These are phyloP conservation scores for Chrysocyon brachyurus DNA, from an alignment of 2,797 vertebrate species.

Conservation along the genomic window DNA sequence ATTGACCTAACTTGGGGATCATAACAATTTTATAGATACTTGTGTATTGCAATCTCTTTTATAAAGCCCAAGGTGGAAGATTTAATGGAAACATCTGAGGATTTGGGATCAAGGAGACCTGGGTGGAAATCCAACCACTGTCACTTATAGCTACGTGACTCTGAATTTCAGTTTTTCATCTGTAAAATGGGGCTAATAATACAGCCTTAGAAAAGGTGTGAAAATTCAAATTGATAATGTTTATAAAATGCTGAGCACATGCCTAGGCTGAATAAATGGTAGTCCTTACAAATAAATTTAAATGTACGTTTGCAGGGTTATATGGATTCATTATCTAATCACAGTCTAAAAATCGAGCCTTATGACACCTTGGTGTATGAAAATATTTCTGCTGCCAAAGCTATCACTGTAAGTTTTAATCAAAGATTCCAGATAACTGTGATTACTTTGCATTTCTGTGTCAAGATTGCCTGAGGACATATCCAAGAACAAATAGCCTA, in stretches of 20 bases:
- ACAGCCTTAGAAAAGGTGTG: neutral
- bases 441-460: slow-evolving; percentile 80
- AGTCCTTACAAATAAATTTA: slow-evolving; percentile 64
- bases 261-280: neutral
- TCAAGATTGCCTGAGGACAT: slow-evolving; percentile 74
- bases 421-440: slow-evolving; percentile 75
- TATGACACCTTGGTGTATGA: slow-evolving; percentile 61
- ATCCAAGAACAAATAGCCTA: slow-evolving; percentile 78
- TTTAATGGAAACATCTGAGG: neutral
- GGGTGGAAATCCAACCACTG: neutral
- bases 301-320: slow-evolving; percentile 20
- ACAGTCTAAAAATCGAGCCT: neutral
- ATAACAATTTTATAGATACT: neutral
- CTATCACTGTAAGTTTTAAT: slow-evolving; percentile 80
- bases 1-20: neutral
- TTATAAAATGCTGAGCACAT: neutral
- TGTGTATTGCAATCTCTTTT: neutral
- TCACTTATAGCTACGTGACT: neutral
- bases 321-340: slow-evolving; percentile 60
- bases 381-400: slow-evolving; percentile 71
- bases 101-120: neutral
- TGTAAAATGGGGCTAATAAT: slow-evolving; percentile 48
- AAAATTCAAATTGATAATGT: slow-evolving; percentile 18
- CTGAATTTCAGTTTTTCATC: slow-evolving; percentile 20
- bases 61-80: neutral